Percentiles rank a stretch among this genome's conserved stretches.
Evolutionary conservation across 2,113 vertebrate genomes (phyloP).

Genomic region (Columbina picui): DNA sequence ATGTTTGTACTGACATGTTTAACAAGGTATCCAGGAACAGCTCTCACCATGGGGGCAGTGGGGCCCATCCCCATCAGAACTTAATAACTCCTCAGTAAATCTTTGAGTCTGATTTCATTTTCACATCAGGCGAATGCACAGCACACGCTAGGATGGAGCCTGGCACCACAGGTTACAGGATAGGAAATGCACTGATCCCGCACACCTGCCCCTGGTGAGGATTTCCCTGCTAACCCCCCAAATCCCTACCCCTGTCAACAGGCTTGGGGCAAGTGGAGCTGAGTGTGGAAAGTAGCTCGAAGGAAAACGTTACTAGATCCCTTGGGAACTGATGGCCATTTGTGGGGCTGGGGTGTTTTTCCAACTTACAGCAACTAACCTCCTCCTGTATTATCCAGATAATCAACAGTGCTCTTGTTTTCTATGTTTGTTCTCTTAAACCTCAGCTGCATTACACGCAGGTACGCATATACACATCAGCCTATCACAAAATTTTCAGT

Average conservation of each 20-base stretch:
- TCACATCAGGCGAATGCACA: rapidly evolving
- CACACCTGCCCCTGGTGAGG: rapidly evolving
- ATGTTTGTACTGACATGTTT: background rate
- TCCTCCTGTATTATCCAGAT: background rate
- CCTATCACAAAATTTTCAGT: background rate
- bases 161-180: background rate
- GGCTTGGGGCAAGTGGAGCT: background rate
- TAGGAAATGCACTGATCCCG: rapidly evolving
- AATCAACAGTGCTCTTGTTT: background rate
- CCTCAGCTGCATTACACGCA: rapidly evolving
- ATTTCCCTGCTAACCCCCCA: background rate
- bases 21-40: background rate
- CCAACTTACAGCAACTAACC: background rate
- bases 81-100: background rate
- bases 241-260: background rate
- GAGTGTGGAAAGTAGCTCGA: rapidly evolving
- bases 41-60: background rate
- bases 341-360: background rate
- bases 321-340: background rate
- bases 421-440: background rate
- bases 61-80: background rate
- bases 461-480: too few species aligned
- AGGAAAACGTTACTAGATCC: background rate
- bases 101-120: background rate
- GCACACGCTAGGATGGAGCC: background rate